phyloP scores from a whole-genome alignment of 2,797 vertebrate genomes.

The Hippoglossus hippoglossus region DNA sequence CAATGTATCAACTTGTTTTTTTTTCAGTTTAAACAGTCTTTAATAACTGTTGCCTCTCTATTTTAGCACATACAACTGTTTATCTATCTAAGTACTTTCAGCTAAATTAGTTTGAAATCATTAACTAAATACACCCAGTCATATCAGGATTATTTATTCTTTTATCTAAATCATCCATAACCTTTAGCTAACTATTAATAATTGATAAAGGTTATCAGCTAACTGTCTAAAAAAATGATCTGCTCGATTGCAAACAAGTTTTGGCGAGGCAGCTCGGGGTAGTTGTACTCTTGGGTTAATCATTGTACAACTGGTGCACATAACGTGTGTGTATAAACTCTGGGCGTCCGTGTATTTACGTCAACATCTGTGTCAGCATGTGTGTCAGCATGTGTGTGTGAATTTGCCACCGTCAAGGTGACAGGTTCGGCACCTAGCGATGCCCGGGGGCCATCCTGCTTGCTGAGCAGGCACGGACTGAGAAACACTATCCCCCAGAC shows the following conservation, averaged over 20 bases:
- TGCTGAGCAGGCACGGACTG: slow-evolving; percentile 12
- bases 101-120: no score
- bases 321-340: neutral
- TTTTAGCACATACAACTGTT: no score
- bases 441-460: slow-evolving; percentile 18
- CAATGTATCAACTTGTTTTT: no score
- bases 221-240: neutral
- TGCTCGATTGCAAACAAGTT: no score
- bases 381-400: slow-evolving; percentile 8
- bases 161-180: no score
- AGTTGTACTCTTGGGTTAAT: neutral
- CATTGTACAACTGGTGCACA: neutral
- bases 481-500: slow-evolving; percentile 40
- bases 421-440: slow-evolving; percentile 32
- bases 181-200: neutral
- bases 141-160: no score
- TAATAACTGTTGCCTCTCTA: no score
- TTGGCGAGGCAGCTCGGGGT: neutral
- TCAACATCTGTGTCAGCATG: slow-evolving; percentile 16
- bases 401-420: slow-evolving; percentile 32
- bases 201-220: neutral
- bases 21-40: no score
- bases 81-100: no score
- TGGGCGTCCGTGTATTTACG: slow-evolving; percentile 19
- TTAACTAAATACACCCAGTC: no score